A percentile compares a stretch with the other conserved stretches of the same genome.
Evolutionary conservation across 2,113 vertebrate species (phyloP).

Genomic region (Dissostichus mawsoni): DNA sequence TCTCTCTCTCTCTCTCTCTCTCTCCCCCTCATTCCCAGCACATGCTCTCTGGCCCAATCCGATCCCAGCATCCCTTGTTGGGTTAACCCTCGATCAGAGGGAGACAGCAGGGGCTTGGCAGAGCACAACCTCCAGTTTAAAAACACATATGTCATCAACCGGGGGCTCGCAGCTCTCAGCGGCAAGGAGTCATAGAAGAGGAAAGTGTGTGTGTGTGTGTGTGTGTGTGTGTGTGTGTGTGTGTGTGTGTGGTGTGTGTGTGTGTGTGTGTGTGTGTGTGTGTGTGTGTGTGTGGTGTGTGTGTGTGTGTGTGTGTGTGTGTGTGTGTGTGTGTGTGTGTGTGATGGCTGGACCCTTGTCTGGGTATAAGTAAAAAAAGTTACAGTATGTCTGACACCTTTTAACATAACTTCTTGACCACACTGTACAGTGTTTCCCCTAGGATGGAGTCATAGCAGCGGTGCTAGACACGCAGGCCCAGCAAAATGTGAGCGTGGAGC

Average conservation of each 20-base stretch:
- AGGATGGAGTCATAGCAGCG: too few relatives aligned
- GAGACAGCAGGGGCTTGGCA: constrained; percentile 56
- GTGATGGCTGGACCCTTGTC: not conserved
- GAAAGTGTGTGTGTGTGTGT: not conserved
- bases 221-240: not conserved
- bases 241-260: not conserved
- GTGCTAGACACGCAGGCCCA: too few relatives aligned
- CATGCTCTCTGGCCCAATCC: constrained; percentile 53
- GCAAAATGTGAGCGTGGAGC: too few relatives aligned
- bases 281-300: too few relatives aligned
- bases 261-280: too few relatives aligned
- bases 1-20: not conserved
- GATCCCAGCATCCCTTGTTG: constrained; percentile 38
- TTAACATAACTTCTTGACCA: not conserved
- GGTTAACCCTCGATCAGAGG: constrained; percentile 63
- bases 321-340: not conserved
- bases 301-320: not conserved
- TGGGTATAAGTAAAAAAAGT: not conserved
- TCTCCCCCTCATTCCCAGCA: constrained; percentile 29
- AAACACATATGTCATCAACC: constrained; percentile 37
- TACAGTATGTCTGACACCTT: not conserved
- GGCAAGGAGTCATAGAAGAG: not conserved
- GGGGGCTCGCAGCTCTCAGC: not conserved
- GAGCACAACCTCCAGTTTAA: constrained; percentile 29
- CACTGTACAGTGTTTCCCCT: too few relatives aligned